Conservation (phyloP, 2,797 vertebrate genomes). For the Amniataba percoides region DNA sequence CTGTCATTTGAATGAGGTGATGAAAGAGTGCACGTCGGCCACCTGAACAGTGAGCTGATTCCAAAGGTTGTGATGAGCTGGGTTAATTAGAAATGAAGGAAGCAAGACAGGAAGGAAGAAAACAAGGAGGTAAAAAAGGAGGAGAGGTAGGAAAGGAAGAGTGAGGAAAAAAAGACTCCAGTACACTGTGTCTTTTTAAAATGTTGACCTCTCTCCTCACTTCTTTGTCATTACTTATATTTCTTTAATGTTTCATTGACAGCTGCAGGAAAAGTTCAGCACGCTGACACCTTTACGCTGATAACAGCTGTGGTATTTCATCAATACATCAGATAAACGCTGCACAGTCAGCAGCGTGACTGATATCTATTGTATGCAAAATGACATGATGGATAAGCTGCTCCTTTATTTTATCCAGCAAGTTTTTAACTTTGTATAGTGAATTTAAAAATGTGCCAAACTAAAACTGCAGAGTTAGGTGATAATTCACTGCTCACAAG, state of each 20-base stretch:
- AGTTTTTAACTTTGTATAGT: no score
- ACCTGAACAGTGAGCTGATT: not conserved
- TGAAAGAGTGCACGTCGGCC: not conserved
- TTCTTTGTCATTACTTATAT: not conserved
- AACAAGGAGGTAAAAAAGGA: not conserved
- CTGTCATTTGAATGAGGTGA: not conserved
- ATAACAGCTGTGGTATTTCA: slow-evolving; percentile 15
- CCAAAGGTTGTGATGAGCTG: not conserved
- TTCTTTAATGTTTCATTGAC: not conserved
- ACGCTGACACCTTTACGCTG: not conserved
- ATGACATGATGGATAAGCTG: not conserved
- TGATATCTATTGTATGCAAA: not conserved
- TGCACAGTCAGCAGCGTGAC: not conserved
- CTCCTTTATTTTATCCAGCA: no score
- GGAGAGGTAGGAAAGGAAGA: not conserved
- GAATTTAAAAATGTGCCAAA: not conserved
- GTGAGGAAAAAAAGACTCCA: not conserved
- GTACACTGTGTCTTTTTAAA: no score
- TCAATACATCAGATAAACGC: slow-evolving; percentile 23
- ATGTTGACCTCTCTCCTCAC: not conserved
- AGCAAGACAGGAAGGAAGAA: not conserved
- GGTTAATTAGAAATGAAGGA: not conserved
- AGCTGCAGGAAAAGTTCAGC: not conserved
- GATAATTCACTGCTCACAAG: no score
- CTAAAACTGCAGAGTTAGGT: not conserved